phyloP scores from a whole-genome alignment of 92 coral and sea anemone genomes.

The Palythoa heliodiscus region DNA sequence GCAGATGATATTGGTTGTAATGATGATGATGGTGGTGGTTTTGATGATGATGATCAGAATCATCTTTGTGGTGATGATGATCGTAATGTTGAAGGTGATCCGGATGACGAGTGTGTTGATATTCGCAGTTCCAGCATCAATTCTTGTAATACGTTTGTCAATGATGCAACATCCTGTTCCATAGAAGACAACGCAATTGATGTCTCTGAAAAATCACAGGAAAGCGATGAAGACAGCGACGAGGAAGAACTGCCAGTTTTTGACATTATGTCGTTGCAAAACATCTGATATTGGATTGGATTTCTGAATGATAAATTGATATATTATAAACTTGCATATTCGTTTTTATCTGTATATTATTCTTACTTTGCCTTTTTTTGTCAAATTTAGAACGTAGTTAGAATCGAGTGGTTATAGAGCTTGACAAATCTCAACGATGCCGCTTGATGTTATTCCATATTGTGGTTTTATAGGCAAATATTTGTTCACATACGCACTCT shows the following conservation, averaged over 20 bases:
- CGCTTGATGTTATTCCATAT: too few species aligned
- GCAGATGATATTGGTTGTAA: background rate
- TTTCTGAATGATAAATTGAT: too few species aligned
- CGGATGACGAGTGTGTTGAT: background rate
- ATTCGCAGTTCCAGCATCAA: background rate
- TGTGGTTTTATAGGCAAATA: too few species aligned
- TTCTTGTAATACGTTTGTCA: background rate
- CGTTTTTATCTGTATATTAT: too few species aligned
- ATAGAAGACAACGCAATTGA: background rate
- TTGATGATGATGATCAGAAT: background rate
- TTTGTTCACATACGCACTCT: too few species aligned
- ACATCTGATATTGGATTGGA: background rate
- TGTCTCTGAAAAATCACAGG: background rate
- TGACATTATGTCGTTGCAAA: constrained; percentile 29
- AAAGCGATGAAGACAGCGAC: background rate
- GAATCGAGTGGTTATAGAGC: too few species aligned
- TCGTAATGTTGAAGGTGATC: background rate
- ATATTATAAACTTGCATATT: too few species aligned
- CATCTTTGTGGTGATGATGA: background rate
- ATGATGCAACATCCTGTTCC: background rate
- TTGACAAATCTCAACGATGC: too few species aligned
- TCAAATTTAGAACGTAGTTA: too few species aligned
- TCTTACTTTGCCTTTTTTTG: too few species aligned
- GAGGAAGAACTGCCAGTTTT: constrained; percentile 23
- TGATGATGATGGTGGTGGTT: background rate